Conservation (phyloP, 2,888 invertebrate genomes). For the Drosophila borborema region DNA sequence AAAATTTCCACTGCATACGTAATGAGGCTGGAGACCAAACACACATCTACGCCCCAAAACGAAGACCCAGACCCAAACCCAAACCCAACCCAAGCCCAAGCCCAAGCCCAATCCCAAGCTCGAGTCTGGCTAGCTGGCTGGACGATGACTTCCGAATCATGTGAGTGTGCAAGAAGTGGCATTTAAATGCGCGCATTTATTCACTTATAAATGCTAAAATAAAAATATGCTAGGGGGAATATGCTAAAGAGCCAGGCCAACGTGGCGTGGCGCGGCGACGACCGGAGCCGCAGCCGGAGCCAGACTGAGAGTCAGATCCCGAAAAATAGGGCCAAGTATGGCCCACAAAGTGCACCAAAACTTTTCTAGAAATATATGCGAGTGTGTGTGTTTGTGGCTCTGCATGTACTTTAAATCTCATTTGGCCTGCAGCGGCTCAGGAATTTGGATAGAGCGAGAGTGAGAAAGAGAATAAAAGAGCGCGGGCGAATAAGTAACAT, state of each 20-base stretch:
- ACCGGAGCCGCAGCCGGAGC: not conserved
- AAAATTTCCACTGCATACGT: conserved; percentile 77
- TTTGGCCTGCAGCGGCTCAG: conserved; percentile 75
- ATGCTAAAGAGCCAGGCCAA: conserved; percentile 69
- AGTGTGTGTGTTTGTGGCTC: conserved; percentile 27
- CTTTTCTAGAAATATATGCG: conserved; percentile 52
- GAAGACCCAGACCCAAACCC: conserved; percentile 11
- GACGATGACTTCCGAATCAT: conserved; percentile 61
- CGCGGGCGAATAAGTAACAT: conserved; percentile 11
- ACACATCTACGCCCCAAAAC: conserved; percentile 37
- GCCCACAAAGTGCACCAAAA: conserved; percentile 61
- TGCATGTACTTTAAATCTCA: conserved; percentile 74
- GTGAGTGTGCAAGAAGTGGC: conserved; percentile 67
- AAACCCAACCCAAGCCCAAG: conserved; percentile 7
- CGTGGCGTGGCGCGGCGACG: conserved; percentile 5
- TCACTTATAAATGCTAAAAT: conserved; percentile 80
- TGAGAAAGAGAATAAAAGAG: conserved; percentile 13
- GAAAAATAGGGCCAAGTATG: conserved; percentile 72
- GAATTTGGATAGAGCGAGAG: conserved; percentile 51
- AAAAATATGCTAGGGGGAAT: conserved; percentile 75
- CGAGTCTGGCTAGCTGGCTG: conserved; percentile 39
- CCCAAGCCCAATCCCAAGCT: conserved; percentile 9
- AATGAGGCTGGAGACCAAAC: conserved; percentile 63
- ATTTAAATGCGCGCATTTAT: conserved; percentile 81
- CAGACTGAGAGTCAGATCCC: conserved; percentile 21